These are phyloP conservation scores for Burhinus oedicnemus DNA, from an alignment of 2,113 vertebrate genomes.

Conservation along the genomic window DNA sequence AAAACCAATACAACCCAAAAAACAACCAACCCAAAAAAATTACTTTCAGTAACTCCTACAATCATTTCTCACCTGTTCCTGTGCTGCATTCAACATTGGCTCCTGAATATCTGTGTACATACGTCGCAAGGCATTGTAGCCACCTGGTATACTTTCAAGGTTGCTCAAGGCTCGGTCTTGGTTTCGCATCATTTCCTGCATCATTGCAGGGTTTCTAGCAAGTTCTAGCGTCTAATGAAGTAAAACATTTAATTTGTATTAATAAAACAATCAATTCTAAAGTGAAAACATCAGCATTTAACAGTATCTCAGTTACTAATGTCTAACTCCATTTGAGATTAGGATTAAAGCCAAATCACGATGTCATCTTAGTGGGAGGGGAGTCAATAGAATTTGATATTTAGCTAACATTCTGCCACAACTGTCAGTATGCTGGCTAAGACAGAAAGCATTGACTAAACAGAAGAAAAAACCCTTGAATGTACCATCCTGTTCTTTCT, in stretches of 20 bases:
- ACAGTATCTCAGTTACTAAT: neutral
- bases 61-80: conserved; percentile 73
- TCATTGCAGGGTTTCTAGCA: conserved; percentile 82
- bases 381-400: neutral
- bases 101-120: conserved; percentile 83
- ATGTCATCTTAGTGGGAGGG: neutral
- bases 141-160: conserved; percentile 80
- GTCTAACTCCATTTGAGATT: neutral
- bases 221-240: conserved; percentile 78
- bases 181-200: conserved; percentile 83
- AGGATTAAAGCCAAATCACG: neutral
- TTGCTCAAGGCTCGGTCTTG: conserved; percentile 81
- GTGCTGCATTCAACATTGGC: conserved; percentile 78
- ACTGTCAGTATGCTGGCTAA: neutral
- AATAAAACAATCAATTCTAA: neutral
- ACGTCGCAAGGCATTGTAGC: conserved; percentile 77
- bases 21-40: neutral
- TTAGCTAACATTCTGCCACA: neutral
- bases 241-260: neutral
- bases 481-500: neutral
- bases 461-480: neutral
- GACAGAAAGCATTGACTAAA: neutral
- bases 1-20: neutral
- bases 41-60: neutral
- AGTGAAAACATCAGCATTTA: neutral